These are phyloP conservation scores for Drosophila santomea DNA, from an alignment of 1,140 invertebrate species.

Conservation along the genomic window DNA sequence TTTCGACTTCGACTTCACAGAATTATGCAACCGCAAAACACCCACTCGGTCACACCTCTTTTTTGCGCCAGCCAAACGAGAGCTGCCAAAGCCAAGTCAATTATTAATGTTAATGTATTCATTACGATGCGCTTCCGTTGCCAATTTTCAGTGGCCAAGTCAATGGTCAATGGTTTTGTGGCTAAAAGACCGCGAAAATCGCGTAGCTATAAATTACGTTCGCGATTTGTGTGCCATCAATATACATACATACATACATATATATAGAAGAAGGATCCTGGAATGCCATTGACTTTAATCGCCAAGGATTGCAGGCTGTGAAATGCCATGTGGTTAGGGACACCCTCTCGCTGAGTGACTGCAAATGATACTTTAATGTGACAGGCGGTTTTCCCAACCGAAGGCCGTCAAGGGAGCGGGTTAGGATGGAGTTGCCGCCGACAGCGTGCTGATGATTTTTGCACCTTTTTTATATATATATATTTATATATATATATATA, in stretches of 20 bases:
- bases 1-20: background rate
- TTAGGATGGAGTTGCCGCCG: constrained; percentile 19
- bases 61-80: background rate
- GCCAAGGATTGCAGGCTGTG: constrained; percentile 13
- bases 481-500: background rate
- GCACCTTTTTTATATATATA: constrained; percentile 61
- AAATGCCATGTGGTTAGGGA: background rate
- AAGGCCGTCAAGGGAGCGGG: background rate
- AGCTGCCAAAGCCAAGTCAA: constrained; percentile 29
- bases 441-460: constrained; percentile 79
- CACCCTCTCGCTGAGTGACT: constrained; percentile 44
- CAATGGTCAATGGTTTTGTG: constrained; percentile 21
- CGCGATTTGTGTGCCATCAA: constrained; percentile 70
- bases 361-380: constrained; percentile 81
- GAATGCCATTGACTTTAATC: constrained; percentile 69
- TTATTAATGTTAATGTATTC: constrained; percentile 83
- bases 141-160: constrained; percentile 9
- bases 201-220: constrained; percentile 60
- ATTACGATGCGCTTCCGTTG: constrained; percentile 55
- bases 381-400: constrained; percentile 51
- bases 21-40: constrained; percentile 17
- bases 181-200: constrained; percentile 36
- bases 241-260: constrained; percentile 1
- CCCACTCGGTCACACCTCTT: background rate
- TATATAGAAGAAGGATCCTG: background rate